A percentile compares a stretch with the other conserved stretches of the same genome.
phyloP scores from a whole-genome alignment of 2,888 invertebrate genomes.

The Anaspis maculata region DNA sequence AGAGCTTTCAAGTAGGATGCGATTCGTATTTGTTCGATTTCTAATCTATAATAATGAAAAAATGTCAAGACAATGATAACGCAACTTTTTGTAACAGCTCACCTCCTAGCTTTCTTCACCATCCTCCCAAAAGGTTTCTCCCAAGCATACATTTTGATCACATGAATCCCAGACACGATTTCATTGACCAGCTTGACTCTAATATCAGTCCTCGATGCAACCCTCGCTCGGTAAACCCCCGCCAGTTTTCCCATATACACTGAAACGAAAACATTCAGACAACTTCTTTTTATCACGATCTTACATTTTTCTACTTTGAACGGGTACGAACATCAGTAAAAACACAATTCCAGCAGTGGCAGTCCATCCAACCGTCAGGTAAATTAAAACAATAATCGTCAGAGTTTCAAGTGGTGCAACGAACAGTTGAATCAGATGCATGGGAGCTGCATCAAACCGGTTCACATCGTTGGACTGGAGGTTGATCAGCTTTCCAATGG shows the following conservation, averaged over 20 bases:
- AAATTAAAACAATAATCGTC: slow-evolving; percentile 62
- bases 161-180: slow-evolving; percentile 58
- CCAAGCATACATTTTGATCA: slow-evolving; percentile 70
- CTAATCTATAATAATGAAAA: slow-evolving; percentile 54
- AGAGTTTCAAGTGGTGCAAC: slow-evolving; percentile 67
- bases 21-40: slow-evolving; percentile 55
- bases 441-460: slow-evolving; percentile 68
- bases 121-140: slow-evolving; percentile 51
- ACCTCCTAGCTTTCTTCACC: slow-evolving; percentile 7
- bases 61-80: slow-evolving; percentile 2
- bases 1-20: slow-evolving; percentile 58
- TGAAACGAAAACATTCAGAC: slow-evolving; percentile 28
- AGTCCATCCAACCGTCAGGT: slow-evolving; percentile 43
- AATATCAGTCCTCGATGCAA: slow-evolving; percentile 49
- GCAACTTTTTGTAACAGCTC: neutral
- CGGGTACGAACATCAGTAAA: slow-evolving; percentile 39
- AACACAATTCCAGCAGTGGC: slow-evolving; percentile 46
- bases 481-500: slow-evolving; percentile 47
- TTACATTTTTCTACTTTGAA: slow-evolving; percentile 32
- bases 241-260: slow-evolving; percentile 65
- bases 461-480: slow-evolving; percentile 73
- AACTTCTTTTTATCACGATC: neutral
- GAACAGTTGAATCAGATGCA: slow-evolving; percentile 74
- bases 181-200: slow-evolving; percentile 61
- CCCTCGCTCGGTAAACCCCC: slow-evolving; percentile 44